These are phyloP conservation scores for Luffia ferchaultella DNA, from an alignment of 2,888 invertebrate species.

Conservation along the genomic window DNA sequence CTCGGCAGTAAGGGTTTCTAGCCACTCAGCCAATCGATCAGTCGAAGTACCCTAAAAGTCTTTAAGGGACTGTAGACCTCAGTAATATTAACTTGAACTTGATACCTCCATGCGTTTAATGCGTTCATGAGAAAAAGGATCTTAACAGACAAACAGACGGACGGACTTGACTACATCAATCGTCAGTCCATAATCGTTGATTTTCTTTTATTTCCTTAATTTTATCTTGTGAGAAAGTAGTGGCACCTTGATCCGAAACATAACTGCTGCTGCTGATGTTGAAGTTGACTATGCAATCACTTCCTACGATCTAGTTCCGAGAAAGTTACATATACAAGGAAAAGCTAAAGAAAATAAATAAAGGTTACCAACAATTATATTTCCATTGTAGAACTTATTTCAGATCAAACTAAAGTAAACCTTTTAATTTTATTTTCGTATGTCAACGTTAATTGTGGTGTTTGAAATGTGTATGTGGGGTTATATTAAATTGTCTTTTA, in stretches of 20 bases:
- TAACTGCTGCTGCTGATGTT: not conserved
- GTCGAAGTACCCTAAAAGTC: no score
- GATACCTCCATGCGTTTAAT: no score
- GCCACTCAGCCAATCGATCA: no score
- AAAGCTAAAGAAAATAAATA: not conserved
- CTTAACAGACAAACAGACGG: no score
- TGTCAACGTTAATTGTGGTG: not conserved
- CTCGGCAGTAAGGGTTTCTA: no score
- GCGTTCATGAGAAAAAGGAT: no score
- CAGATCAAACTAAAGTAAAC: not conserved
- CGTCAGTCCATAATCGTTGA: no score
- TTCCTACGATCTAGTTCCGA: not conserved
- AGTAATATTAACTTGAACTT: no score
- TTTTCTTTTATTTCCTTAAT: no score
- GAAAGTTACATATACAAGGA: not conserved
- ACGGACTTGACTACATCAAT: no score
- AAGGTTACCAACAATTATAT: not conserved
- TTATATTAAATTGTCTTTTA: not conserved
- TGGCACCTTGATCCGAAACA: not conserved
- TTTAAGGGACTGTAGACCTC: no score
- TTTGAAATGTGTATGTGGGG: not conserved
- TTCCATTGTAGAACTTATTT: no score
- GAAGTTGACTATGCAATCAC: not conserved
- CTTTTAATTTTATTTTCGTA: not conserved
- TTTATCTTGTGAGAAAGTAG: not conserved